Evolutionary conservation across 1,140 invertebrate species (phyloP).

Genomic region (Drosophila yakuba): DNA sequence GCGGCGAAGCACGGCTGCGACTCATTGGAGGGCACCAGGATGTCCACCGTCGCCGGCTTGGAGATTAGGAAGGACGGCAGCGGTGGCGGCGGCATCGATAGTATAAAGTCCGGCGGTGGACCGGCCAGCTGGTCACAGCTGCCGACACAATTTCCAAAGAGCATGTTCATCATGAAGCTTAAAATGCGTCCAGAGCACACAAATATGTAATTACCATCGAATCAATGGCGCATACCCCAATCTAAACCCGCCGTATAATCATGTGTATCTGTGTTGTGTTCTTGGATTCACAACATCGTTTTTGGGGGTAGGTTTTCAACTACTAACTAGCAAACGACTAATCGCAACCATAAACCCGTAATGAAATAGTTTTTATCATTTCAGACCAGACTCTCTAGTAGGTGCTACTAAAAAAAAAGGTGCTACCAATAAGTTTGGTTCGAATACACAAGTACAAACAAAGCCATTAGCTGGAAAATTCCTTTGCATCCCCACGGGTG

Average conservation of each 20-base stretch:
- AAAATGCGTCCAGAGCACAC: not conserved
- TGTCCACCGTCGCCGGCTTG: conserved; percentile 74
- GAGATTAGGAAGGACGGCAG: conserved; percentile 89
- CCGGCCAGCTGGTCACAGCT: conserved; percentile 89
- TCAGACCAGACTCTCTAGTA: too few relatives aligned
- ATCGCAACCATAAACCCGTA: too few relatives aligned
- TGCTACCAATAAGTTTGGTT: not conserved
- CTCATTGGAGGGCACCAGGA: conserved; percentile 85
- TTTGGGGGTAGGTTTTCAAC: conserved; percentile 30
- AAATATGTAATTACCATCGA: not conserved
- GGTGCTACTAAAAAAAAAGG: not conserved
- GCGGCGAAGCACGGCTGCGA: conserved; percentile 86
- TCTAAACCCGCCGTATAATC: not conserved
- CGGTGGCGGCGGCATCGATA: conserved; percentile 92
- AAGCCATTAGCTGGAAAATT: conserved; percentile 7
- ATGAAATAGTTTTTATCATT: not conserved
- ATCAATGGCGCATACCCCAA: conserved; percentile 14
- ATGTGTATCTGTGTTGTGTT: conserved; percentile 34
- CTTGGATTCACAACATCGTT: conserved; percentile 15
- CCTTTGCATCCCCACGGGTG: conserved; percentile 2
- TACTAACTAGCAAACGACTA: not conserved
- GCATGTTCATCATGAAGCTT: conserved; percentile 53
- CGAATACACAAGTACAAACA: conserved; percentile 5
- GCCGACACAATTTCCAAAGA: conserved; percentile 82
- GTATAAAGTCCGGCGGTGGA: conserved; percentile 92